Evolutionary conservation across 2,888 invertebrate genomes (phyloP), one percentile per base, ranked within the genome.

Genomic region (Drosophila limbata): DNA sequence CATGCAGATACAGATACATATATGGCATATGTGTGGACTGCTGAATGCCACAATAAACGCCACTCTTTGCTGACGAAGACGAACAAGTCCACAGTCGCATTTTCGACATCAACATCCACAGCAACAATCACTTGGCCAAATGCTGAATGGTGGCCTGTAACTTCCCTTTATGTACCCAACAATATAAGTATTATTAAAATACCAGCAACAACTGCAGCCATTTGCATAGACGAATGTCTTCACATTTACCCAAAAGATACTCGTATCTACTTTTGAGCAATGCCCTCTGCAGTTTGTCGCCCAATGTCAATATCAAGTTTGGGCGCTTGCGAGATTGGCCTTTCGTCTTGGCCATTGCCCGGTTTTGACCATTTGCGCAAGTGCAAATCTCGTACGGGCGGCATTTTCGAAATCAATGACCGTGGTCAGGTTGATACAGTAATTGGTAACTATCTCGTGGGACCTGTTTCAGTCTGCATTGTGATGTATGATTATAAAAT

Each of bases 331-430:
- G 61, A 66, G 67, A 45, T 67, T 64, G 64, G 42, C 25, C 60
- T 42, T 25, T 59, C 13, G 35, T 48, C 35, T n/a, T 67, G 57
- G 47, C 56, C 48, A 51, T 37, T 70, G 37, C 65, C 70, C 71
- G 69, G 72, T 67, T 71, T 79, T 70, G 64, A 47, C 63, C 62
- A 86, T 83, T 84, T 85, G 81, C 87, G 84, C 84, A 84, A 84
- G 76, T 81, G 70, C 85, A 79, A 73, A 70, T 71, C 74, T 77
- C 65, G 77, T 65, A 77, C 69, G 52, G 56, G 47, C 40, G 76
- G 75, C 66, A 78, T 90, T 90, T 89, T 90, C 80, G 81, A 85
- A 90, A 88, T 86, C 84, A 90, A 85, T 85, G 90, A 91, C 91
- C 90, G 85, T 90, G 91, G 81, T 86, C 83, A 85, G 79, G 86